Conservation (phyloP, 2,113 vertebrate genomes). For the Rissa tridactyla region DNA sequence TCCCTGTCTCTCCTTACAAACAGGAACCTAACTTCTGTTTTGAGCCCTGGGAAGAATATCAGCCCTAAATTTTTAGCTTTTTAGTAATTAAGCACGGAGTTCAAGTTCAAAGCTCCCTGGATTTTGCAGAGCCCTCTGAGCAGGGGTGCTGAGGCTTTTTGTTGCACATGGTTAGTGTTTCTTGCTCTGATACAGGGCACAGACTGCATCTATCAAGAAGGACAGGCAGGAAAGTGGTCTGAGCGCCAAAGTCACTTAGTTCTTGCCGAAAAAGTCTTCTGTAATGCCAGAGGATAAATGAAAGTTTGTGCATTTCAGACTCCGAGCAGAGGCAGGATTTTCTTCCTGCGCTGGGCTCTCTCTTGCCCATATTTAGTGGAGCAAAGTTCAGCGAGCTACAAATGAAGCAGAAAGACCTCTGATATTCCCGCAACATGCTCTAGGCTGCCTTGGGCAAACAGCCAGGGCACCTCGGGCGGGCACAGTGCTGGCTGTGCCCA, state of each 20-base stretch:
- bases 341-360: not conserved
- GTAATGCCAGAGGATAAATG: not conserved
- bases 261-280: not conserved
- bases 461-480: not conserved
- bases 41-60: not conserved
- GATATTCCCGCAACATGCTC: not conserved
- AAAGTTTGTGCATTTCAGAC: accelerated
- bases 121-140: not conserved
- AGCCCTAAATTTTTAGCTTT: not conserved
- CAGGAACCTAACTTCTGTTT: not conserved
- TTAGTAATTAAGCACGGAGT: not conserved
- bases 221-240: not conserved
- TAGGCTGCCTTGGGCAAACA: not conserved
- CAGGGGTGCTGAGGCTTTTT: not conserved
- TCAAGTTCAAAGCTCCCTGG: not conserved
- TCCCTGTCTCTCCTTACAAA: not conserved
- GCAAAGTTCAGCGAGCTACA: slow-evolving; percentile 27
- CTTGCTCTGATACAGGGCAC: not conserved
- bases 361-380: not conserved
- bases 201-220: not conserved
- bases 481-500: not conserved
- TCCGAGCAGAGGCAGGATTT: not conserved
- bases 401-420: not conserved
- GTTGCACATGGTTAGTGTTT: not conserved
- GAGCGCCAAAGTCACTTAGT: accelerated